Evolutionary conservation across 2,888 invertebrate species (phyloP), one percentile per base, ranked within the genome.

Genomic region (Prosopocoilus inquinatus): DNA sequence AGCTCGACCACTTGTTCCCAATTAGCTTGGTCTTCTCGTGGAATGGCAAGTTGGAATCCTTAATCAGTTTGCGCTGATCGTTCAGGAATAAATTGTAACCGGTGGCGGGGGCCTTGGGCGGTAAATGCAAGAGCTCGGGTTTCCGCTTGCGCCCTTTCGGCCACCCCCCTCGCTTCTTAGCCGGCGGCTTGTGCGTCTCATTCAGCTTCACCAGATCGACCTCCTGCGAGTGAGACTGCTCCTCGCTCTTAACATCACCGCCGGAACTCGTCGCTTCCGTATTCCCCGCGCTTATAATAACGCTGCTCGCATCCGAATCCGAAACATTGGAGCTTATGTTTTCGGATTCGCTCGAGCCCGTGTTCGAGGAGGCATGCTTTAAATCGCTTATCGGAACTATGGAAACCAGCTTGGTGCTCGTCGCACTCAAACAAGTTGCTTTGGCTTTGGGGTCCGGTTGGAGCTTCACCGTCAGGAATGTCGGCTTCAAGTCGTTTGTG

Each of bases 111-210:
- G 83, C 82, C 68, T 82, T 81, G 1, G 83, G 83, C 1, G 81
- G 80, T 38, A 79, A 71, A 66, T 79, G 77, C 36, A 80, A 69
- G 44, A 78, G 58, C 58, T 79, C 79, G 9, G 79, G 79, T 68
- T 83, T 83, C 28, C 84, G 69, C 69, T 82, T 83, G 51, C 82
- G 76, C 1, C 84, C 84, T 70, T 84, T 84, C 1, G 84, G 84
- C 84, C 84, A 84, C 0, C 84, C 84, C 57, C 83, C 82, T 64
- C 81, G 75, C 70, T 82, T 82, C 47, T 73, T 75, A 20, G 65
- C 58, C 46, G 70, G 72, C 33, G 57, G 50, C 47, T 65, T 68
- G 43, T 59, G 58, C 3, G 51, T 58, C 34, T 62, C 61, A n/a
- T 58, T 15, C 9, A 16, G 9, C 35, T 34, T 12, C 28, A n/a